Evolutionary conservation across 2,888 invertebrate genomes (phyloP), one percentile per base, ranked within the genome.

Genomic region (Cephus rjabovi): DNA sequence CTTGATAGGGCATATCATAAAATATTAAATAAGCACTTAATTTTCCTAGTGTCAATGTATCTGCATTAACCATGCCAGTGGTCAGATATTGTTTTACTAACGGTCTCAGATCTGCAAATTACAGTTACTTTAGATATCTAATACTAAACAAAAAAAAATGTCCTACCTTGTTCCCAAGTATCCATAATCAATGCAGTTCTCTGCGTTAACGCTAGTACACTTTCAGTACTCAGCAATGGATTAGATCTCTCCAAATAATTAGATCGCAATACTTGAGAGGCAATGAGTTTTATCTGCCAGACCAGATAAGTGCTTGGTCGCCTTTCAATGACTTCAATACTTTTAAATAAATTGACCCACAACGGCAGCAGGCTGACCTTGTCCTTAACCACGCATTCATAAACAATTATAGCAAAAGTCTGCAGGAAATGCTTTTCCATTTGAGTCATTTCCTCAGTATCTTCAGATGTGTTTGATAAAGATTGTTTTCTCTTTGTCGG

Each of bases 301-400:
- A 95, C 92, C 86, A 95, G 94, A 86, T 93, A 92, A 0, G 93
- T 90, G 4, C 92, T 93, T 0, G 95, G 94, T 30, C 93, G 91
- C 0, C 90, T 91, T 77, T 92, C 92, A 87, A 95, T 92, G 76
- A 92, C 91, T 84, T 93, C 93, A 81, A 95, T 89, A 82, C 94
- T 94, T 93, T 95, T 93, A 81, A 90, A 87, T 81, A 88, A 86
- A 82, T 94, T 94, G 4, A 96, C 93, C 93, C 96, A 96, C 75
- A 95, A 93, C 1, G 96, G 95, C 82, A 97, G 90, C 31, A 96
- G 94, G 87, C 95, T 95, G 86, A 97, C 92, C 86, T 96, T 96
- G 90, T 97, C 97, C 86, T 95, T 95, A 3, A 96, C 94, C 0
- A 97, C 95, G 77, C 97, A 97, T 89, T 97, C 96, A 86, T 96